phyloP scores from a whole-genome alignment of 1,140 invertebrate species.

The Halictus rubicundus region DNA sequence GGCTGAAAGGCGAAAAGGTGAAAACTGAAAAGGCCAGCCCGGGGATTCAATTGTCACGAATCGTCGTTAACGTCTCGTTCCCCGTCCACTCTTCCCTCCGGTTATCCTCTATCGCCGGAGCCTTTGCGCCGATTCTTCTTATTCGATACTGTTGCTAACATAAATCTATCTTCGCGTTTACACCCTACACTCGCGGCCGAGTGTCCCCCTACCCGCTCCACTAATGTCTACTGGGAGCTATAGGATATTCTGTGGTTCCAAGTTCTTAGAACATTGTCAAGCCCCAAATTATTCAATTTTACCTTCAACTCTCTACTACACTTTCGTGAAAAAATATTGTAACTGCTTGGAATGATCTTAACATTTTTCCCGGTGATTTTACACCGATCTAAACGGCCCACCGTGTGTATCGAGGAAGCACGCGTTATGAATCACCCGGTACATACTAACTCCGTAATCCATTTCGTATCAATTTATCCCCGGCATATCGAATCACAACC shows the following conservation, averaged over 20 bases:
- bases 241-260: too few species aligned
- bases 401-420: not conserved
- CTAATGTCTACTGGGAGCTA: too few species aligned
- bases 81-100: not conserved
- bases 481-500: constrained; percentile 61
- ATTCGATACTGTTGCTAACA: not conserved
- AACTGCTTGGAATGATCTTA: too few species aligned
- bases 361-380: too few species aligned
- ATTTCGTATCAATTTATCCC: constrained; percentile 66
- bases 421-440: not conserved
- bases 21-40: constrained; percentile 28
- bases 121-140: not conserved
- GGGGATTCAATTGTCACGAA: constrained; percentile 32
- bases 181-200: too few species aligned
- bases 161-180: not conserved
- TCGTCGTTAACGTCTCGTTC: constrained; percentile 31
- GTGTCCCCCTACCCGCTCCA: not conserved
- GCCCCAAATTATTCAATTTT: too few species aligned
- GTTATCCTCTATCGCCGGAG: not conserved
- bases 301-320: too few species aligned
- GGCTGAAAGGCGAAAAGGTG: constrained; percentile 15
- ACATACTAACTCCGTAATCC: constrained; percentile 54
- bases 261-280: too few species aligned
- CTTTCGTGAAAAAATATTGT: too few species aligned
- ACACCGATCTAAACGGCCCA: too few species aligned